Base-by-base conservation (phyloP, 1,140 invertebrate species). In the Subanguina moxae region DNA sequence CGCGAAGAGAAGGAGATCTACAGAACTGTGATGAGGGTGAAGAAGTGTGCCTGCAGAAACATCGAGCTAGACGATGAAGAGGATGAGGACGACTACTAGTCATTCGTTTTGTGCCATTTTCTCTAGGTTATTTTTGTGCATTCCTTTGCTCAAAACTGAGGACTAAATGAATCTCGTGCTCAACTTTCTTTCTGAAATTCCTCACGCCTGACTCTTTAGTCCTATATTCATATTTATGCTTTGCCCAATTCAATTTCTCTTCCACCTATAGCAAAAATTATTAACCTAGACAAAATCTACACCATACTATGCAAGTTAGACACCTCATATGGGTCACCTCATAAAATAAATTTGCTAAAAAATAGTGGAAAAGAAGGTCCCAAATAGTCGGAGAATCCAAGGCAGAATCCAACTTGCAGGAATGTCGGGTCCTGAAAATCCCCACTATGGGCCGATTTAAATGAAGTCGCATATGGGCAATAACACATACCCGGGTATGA, bases 1-100 rank as follows among this genome's bases (percentile, higher is more conserved):
- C 68, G 74, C 27, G 65, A 7, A 19, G 72, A 80, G 38, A 57
- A 65, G 5, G 11, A 17, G 46, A 57, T 76, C 1, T 56, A 52
- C 7, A 57, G 76, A 21, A 75, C 71, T 23, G 48, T 76, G n/a
- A 58, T 76, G 8, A 66, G 75, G 27, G 76, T 76, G 8, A 76
- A 76, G 45, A 62, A 61, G 21, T 76, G 74, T 46, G 74, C 65
- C 3, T 76, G 74, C 42, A 30, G 71, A 30, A 75, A 75, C 42
- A 74, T 77, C 32, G 57, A 59, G 13, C 61, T 74, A 8, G 66
- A 65, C 17, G 64, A 28, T 15, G 74, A 74, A 45, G 46, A 57
- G 1, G 70, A 74, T 0, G 64, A 67, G 25, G 65, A 32, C 19
- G 63, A 68, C 43, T 48, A 70, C 13, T 66, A 38, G 17, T 25